phyloP scores from a whole-genome alignment of 2,797 vertebrate genomes.

The Myioborus miniatus region DNA sequence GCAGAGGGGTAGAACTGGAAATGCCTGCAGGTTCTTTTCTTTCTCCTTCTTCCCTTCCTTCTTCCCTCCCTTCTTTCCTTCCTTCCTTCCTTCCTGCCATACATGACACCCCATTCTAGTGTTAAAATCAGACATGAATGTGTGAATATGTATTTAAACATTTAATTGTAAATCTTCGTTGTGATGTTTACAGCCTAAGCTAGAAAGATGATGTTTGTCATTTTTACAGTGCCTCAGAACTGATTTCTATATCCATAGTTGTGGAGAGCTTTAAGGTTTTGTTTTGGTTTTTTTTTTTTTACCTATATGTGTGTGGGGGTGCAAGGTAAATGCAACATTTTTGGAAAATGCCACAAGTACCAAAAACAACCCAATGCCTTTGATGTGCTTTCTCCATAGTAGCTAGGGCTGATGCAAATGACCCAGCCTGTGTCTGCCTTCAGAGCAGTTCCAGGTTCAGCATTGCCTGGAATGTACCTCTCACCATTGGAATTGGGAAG shows the following conservation, averaged over 20 bases:
- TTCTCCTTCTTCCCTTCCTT: not conserved
- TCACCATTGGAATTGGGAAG: not conserved
- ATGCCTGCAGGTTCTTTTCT: not conserved
- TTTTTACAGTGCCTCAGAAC: constrained; percentile 73
- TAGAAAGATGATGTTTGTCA: constrained; percentile 64
- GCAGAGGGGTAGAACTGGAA: constrained; percentile 43
- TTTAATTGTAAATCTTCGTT: constrained; percentile 70
- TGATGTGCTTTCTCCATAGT: constrained; percentile 22
- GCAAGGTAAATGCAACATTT: constrained; percentile 12
- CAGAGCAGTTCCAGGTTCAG: not conserved
- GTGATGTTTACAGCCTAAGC: constrained; percentile 70
- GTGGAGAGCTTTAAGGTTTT: constrained; percentile 60
- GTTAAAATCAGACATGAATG: constrained; percentile 48
- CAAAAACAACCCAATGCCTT: constrained; percentile 68
- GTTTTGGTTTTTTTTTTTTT: not conserved
- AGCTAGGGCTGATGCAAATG: not conserved
- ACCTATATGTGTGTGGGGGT: not conserved
- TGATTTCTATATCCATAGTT: constrained; percentile 65
- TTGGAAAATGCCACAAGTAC: constrained; percentile 42
- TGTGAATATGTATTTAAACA: constrained; percentile 72
- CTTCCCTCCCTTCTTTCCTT: not conserved
- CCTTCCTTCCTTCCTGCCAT: not conserved
- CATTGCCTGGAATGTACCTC: not conserved
- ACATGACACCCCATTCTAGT: constrained; percentile 15
- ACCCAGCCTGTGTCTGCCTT: not conserved